Evolutionary conservation across 2,888 invertebrate genomes (phyloP).

Genomic region (Tenthredo mesomela): DNA sequence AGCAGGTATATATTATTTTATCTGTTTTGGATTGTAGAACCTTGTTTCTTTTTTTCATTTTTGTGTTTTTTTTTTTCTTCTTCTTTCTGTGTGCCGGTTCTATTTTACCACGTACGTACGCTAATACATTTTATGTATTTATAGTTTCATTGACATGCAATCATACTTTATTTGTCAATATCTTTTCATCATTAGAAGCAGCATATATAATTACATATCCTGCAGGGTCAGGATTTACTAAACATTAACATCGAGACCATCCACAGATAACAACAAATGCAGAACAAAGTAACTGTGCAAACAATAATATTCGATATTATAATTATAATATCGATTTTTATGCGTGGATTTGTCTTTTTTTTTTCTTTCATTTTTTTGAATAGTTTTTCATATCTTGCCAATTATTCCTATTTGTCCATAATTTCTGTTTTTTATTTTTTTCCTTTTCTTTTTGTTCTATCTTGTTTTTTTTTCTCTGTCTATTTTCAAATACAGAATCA

Average conservation of each 20-base stretch:
- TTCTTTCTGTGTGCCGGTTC: not conserved
- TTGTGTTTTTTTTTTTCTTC: too few relatives aligned
- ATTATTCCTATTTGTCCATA: conserved; percentile 9
- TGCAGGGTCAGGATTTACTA: conserved; percentile 20
- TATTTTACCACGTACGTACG: not conserved
- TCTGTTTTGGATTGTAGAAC: not conserved
- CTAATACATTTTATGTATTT: not conserved
- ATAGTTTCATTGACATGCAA: conserved; percentile 44
- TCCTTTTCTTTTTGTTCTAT: too few relatives aligned
- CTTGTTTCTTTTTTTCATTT: too few relatives aligned
- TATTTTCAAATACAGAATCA: not conserved
- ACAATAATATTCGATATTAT: conserved; percentile 33
- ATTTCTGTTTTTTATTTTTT: not conserved
- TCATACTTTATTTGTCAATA: conserved; percentile 38
- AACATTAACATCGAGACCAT: conserved; percentile 45
- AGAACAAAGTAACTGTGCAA: conserved; percentile 41
- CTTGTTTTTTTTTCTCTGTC: not conserved
- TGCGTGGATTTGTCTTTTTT: not conserved
- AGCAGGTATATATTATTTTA: not conserved
- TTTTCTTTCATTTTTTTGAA: not conserved
- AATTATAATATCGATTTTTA: not conserved
- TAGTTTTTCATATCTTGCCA: not conserved
- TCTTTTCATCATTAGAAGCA: conserved; percentile 34
- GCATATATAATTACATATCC: conserved; percentile 18
- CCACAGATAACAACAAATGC: conserved; percentile 40